phyloP scores from a whole-genome alignment of 2,113 vertebrate species.

The Elephantulus edwardii region DNA sequence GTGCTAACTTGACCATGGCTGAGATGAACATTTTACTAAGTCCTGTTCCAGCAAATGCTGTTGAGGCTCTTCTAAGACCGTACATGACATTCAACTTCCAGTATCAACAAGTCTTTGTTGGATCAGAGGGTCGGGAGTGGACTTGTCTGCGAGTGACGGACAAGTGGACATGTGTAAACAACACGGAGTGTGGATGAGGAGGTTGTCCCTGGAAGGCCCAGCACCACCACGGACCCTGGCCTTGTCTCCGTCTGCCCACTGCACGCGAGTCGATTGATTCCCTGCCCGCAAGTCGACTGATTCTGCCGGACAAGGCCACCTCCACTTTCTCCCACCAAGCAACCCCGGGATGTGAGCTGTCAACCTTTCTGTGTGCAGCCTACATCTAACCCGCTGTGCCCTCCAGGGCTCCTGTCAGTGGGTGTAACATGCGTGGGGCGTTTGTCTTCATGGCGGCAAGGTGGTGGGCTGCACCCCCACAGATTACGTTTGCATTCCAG shows the following conservation, averaged over 20 bases:
- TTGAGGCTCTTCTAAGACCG: background rate
- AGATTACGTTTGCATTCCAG: background rate
- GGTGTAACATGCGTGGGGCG: background rate
- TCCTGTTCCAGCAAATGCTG: background rate
- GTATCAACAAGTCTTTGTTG: background rate
- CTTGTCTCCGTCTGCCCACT: background rate
- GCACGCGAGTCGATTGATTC: too few species aligned
- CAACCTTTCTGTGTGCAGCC: too few species aligned
- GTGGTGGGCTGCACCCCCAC: background rate
- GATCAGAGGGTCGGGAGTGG: background rate
- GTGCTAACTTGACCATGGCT: too few species aligned
- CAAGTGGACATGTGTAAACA: background rate
- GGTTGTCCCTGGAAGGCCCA: rapidly evolving
- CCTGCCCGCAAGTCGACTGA: too few species aligned
- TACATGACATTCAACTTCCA: background rate
- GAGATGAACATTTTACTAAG: too few species aligned
- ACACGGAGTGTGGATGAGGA: background rate
- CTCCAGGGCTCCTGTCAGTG: too few species aligned
- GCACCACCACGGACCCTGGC: background rate
- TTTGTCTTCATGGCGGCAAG: background rate
- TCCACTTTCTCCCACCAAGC: too few species aligned
- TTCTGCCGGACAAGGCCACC: too few species aligned
- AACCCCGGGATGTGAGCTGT: too few species aligned
- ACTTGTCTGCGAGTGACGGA: background rate
- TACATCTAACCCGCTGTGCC: too few species aligned